Percentiles rank a stretch among this genome's conserved stretches.
These are phyloP conservation scores for Sanderia malayensis DNA, from an alignment of 30 jellyfish, hydroid and myxozoan genomes.

Conservation along the genomic window DNA sequence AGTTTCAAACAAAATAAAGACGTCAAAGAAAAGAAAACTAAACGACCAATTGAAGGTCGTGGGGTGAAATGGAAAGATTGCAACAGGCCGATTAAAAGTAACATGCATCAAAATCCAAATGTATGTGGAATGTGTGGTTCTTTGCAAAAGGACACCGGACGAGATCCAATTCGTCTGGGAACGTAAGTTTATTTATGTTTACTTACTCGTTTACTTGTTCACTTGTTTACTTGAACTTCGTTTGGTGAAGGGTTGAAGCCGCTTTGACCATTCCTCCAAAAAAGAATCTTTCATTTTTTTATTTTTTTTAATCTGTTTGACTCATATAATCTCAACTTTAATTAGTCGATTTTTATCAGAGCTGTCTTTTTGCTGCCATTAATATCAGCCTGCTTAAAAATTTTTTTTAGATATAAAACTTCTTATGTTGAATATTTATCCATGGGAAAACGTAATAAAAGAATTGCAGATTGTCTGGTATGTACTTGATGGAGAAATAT, in stretches of 20 bases:
- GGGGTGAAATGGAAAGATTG: slow-evolving; percentile 54
- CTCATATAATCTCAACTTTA: no score
- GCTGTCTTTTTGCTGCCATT: no score
- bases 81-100: slow-evolving; percentile 16
- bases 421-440: slow-evolving; percentile 51
- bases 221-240: neutral
- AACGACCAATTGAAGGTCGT: slow-evolving; percentile 26
- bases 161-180: slow-evolving; percentile 61
- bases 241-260: neutral
- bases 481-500: slow-evolving; percentile 2
- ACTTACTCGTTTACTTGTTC: neutral
- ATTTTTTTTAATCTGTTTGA: neutral
- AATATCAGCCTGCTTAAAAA: no score
- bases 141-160: slow-evolving; percentile 47
- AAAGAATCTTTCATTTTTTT: neutral
- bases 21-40: slow-evolving; percentile 18
- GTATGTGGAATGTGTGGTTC: slow-evolving; percentile 70
- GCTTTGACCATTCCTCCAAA: neutral
- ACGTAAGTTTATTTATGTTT: slow-evolving; percentile 3
- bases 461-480: slow-evolving; percentile 78
- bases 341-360: no score
- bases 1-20: slow-evolving; percentile 31
- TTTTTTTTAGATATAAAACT: slow-evolving; percentile 45
- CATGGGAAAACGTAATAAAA: slow-evolving; percentile 57
- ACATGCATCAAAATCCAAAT: slow-evolving; percentile 33